Evolutionary conservation across 2,888 invertebrate genomes (phyloP), one percentile per base, ranked within the genome.

Genomic region (Tetanocera ferruginea): DNA sequence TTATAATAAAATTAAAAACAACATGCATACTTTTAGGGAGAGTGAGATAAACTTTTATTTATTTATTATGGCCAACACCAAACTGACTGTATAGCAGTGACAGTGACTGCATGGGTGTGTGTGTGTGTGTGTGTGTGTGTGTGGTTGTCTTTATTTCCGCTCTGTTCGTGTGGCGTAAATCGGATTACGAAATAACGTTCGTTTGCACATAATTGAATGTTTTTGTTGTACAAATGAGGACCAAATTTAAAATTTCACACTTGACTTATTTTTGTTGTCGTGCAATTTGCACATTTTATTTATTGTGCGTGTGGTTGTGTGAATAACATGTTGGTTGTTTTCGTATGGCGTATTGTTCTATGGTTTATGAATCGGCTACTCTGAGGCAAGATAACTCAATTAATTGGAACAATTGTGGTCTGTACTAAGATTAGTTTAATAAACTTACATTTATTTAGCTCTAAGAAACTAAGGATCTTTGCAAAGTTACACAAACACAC

Each of bases 181-280:
- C 89, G 86, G 89, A 88, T 89, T 89, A 89, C 85, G 87, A 87
- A 87, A 88, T 89, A 88, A 83, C 85, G 84, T 87, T 86, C 84
- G 85, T 85, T 88, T 88, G 87, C 88, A 86, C 88, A 88, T 89
- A 89, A 89, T 88, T 89, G 88, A 88, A 86, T 86, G 85, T 82
- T 76, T 86, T 84, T 86, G 86, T 86, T 87, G 85, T 84, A 83
- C 83, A 88, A 88, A 87, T 88, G 89, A 87, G 86, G 87, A 88
- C 85, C 87, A 90, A 89, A 89, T 89, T 90, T 89, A 89, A 89
- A 89, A 90, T 89, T 89, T 90, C 86, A 87, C 89, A 89, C 89
- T 89, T 88, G 89, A 89, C 89, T 89, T 89, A 85, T 81, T 87
- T 83, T 83, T 84, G 86, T 87, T 87, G 86, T 87, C 86, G 85